These are phyloP conservation scores for Acanthochromis polyacanthus DNA, from an alignment of 2,113 vertebrate genomes.

Conservation along the genomic window DNA sequence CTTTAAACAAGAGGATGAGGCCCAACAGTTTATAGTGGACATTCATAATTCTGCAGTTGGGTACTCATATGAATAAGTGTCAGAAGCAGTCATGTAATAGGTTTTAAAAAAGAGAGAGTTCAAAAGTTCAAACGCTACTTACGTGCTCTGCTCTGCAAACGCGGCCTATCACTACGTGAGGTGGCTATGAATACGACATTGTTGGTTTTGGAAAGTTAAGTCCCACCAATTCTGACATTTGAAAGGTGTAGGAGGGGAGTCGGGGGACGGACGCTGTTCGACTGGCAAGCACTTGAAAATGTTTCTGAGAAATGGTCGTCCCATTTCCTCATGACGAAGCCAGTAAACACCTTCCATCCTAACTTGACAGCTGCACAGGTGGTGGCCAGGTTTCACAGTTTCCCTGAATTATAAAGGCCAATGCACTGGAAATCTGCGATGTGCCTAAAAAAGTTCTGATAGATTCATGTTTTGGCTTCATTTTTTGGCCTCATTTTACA, in stretches of 20 bases:
- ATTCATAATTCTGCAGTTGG: neutral
- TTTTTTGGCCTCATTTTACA: constrained; percentile 16
- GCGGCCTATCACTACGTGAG: neutral
- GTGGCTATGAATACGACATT: neutral
- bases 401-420: neutral
- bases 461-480: neutral
- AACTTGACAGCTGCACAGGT: neutral
- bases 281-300: neutral
- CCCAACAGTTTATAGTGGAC: constrained; percentile 4
- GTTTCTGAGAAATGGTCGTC: neutral
- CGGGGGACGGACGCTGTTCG: neutral
- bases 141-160: neutral
- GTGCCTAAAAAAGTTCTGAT: constrained; percentile 14
- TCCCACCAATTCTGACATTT: neutral
- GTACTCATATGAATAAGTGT: neutral
- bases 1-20: neutral
- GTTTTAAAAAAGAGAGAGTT: neutral
- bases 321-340: neutral
- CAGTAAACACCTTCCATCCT: constrained; percentile 10
- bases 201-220: neutral
- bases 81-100: neutral
- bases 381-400: neutral
- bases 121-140: neutral
- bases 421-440: neutral
- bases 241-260: neutral